Base-by-base conservation (phyloP, 2,797 vertebrate genomes). In the Hoplostethus mediterraneus region DNA sequence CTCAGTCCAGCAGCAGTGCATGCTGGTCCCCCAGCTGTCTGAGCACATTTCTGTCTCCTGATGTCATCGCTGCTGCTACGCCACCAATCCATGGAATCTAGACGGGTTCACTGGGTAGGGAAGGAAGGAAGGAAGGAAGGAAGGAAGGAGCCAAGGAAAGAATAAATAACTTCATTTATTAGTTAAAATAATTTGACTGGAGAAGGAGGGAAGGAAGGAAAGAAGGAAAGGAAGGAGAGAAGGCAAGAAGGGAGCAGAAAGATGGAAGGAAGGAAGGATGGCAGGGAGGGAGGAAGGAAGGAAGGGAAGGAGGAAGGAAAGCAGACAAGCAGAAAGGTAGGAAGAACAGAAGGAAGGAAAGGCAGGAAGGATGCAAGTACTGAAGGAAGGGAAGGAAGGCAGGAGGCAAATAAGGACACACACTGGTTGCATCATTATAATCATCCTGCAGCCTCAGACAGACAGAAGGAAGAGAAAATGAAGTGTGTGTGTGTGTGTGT, bases 71-170 rank as follows among this genome's bases (percentile, higher is more conserved):
- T 12, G 16, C 38, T 0, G 57, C 58, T 0, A 67, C 5, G 73
- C 53, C 12, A 56, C 71, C 85, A 86, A 83, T 85, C 40, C 69
- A 55, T 72, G 72, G 74, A 80, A 75, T 42, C 33, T 38, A 25
- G 21, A 21, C 21, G 21, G 21, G 21, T 21, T 21, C 21, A 12
- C 31, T 52, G 13, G 5, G 14, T 14, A 13, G 3, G n/a, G 47
- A 61, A 28, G 33, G 45, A 21, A 0, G 8, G 73, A 40, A 14
- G 12, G 33, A 21, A 13, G 47, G 33, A 38, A 17, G 2, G 17
- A 44, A 21, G 21, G 21, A 21, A 21, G 21, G n/a, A n/a, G n/a
- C n/a, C n/a, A n/a, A n/a, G n/a, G 21, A 21, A 21, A 21, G 21
- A 21, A 21, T 21, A 21, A 21, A 21, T 21, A 21, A 21, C 21